These are phyloP conservation scores for Xenopus petersii DNA, from an alignment of 2,797 vertebrate genomes.

Conservation along the genomic window DNA sequence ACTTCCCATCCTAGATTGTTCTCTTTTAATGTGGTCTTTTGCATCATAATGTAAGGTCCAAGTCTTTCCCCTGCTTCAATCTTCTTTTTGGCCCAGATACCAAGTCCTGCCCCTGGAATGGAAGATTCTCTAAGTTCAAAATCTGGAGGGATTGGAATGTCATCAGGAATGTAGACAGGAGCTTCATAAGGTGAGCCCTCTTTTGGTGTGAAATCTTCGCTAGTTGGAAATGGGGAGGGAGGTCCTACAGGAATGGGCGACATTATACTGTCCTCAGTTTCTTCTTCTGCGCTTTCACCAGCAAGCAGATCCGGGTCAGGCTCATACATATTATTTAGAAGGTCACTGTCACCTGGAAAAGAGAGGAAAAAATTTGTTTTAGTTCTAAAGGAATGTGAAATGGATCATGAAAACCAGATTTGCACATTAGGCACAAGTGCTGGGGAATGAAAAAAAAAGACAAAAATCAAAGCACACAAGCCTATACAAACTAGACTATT, in stretches of 20 bases:
- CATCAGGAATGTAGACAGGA: constrained; percentile 97
- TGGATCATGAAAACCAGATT: neutral
- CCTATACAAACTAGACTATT: too few species aligned
- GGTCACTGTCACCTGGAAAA: constrained; percentile 87
- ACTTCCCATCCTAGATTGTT: constrained; percentile 95
- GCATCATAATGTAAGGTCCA: constrained; percentile 79
- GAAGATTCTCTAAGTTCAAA: constrained; percentile 97
- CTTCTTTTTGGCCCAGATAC: constrained; percentile 91
- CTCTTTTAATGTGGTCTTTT: constrained; percentile 79
- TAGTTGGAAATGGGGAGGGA: constrained; percentile 82
- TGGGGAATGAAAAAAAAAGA: too few species aligned
- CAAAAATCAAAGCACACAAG: too few species aligned
- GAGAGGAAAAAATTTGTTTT: constrained; percentile 17
- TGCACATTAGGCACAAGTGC: too few species aligned
- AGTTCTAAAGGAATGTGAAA: neutral
- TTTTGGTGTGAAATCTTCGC: constrained; percentile 95
- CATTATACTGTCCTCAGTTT: constrained; percentile 87
- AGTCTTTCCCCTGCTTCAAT: constrained; percentile 84
- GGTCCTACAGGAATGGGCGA: constrained; percentile 82
- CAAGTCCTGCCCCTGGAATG: constrained; percentile 88
- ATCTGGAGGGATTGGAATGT: constrained; percentile 93
- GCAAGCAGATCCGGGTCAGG: constrained; percentile 84
- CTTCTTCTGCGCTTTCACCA: constrained; percentile 85
- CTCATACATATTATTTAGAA: constrained; percentile 89
- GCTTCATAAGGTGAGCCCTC: constrained; percentile 96